Percentiles rank a stretch among this genome's conserved stretches.
These are phyloP conservation scores for Trichacis sp. DNA, from an alignment of 2,888 invertebrate genomes.

Conservation along the genomic window DNA sequence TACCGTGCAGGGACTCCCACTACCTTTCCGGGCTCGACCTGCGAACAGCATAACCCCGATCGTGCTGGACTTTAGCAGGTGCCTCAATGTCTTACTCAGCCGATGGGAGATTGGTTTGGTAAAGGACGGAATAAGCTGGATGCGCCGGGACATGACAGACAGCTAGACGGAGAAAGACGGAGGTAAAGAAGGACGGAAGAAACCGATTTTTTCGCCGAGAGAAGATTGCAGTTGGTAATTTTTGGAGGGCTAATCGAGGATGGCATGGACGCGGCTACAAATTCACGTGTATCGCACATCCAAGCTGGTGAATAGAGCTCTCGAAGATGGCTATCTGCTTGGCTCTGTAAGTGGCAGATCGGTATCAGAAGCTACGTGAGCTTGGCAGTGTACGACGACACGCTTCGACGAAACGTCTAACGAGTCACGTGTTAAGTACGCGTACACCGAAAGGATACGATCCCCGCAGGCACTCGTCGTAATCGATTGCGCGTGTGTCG, in stretches of 20 bases:
- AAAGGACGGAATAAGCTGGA: slow-evolving; percentile 44
- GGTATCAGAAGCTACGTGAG: slow-evolving; percentile 34
- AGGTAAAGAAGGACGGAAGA: too few relatives aligned
- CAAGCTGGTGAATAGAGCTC: slow-evolving; percentile 25
- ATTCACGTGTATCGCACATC: slow-evolving; percentile 28
- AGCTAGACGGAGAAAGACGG: slow-evolving; percentile 13
- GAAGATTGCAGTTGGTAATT: too few relatives aligned
- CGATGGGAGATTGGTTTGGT: slow-evolving; percentile 64
- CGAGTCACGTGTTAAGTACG: slow-evolving; percentile 46
- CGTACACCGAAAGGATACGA: slow-evolving; percentile 15
- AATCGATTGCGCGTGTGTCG: slow-evolving; percentile 12
- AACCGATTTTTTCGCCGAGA: too few relatives aligned
- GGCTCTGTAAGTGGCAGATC: slow-evolving; percentile 30
- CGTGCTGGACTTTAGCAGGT: slow-evolving; percentile 65
- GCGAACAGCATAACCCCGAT: slow-evolving; percentile 53
- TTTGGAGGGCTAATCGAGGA: too few relatives aligned
- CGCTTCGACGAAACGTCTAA: slow-evolving; percentile 50
- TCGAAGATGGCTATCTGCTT: slow-evolving; percentile 22
- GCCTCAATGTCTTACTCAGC: slow-evolving; percentile 68
- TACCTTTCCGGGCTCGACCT: slow-evolving; percentile 53
- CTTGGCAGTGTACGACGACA: slow-evolving; percentile 28
- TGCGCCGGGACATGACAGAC: slow-evolving; percentile 18
- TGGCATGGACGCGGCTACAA: slow-evolving; percentile 29
- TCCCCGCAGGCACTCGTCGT: background rate
- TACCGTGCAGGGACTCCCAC: slow-evolving; percentile 62